phyloP scores from a whole-genome alignment of 2,113 vertebrate species.

The Hippolais icterina region DNA sequence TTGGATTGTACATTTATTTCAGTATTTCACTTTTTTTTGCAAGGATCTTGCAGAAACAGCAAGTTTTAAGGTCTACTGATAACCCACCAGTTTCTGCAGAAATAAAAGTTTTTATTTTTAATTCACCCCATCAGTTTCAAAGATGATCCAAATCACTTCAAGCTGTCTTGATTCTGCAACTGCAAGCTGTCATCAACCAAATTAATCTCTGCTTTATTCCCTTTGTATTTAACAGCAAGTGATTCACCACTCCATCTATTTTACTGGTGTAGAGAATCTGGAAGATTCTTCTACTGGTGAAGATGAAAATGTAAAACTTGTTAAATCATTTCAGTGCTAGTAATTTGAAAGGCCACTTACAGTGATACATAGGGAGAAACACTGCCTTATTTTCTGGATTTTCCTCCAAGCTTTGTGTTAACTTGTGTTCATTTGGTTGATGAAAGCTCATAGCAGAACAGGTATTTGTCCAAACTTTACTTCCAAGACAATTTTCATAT shows the following conservation, averaged over 20 bases:
- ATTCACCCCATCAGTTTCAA: not conserved
- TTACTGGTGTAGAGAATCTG: not conserved
- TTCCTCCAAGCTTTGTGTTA: not conserved
- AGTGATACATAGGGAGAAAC: not conserved
- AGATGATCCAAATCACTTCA: not conserved
- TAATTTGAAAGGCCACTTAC: not conserved
- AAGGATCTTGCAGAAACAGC: not conserved
- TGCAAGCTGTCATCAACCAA: not conserved
- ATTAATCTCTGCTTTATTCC: not conserved
- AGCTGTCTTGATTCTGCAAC: not conserved
- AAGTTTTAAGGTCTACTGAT: not conserved
- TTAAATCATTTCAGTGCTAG: not conserved
- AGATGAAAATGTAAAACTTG: not conserved
- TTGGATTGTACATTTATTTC: not conserved
- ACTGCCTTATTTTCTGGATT: not conserved
- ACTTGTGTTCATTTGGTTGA: not conserved
- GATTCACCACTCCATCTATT: not conserved
- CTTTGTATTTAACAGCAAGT: not conserved
- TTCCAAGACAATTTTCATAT: not conserved
- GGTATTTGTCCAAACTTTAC: not conserved
- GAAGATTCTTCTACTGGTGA: not conserved
- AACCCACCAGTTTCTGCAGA: not conserved
- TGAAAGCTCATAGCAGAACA: not conserved
- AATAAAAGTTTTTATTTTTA: not conserved
- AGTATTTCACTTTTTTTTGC: not conserved